These are phyloP conservation scores for Pelusios castaneus DNA, from an alignment of 2,113 vertebrate genomes.

Conservation along the genomic window DNA sequence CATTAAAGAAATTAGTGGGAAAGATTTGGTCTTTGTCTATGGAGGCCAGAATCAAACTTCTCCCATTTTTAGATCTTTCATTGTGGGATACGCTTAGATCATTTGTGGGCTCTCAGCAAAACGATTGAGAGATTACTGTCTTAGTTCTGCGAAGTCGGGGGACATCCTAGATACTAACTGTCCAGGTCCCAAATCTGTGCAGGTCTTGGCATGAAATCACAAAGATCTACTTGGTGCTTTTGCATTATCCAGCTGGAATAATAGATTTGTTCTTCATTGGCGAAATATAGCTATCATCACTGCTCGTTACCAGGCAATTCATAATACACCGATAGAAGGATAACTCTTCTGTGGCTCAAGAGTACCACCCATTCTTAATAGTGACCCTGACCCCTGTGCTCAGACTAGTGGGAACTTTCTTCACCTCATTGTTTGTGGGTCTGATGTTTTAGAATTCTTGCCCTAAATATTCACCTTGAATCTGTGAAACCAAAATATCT, in stretches of 20 bases:
- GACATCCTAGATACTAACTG: background rate
- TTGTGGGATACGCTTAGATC: accelerated
- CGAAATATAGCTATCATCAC: background rate
- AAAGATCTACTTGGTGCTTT: background rate
- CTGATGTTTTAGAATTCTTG: too few species aligned
- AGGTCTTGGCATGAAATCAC: background rate
- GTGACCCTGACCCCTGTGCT: background rate
- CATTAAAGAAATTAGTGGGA: too few species aligned
- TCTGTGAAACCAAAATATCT: too few species aligned
- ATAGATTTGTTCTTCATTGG: accelerated
- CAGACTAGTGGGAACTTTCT: background rate
- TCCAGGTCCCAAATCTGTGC: accelerated
- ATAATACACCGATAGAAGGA: background rate
- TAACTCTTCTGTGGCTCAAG: background rate
- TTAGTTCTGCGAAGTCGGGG: background rate
- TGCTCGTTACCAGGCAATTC: background rate
- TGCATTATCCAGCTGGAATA: background rate
- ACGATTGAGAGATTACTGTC: background rate
- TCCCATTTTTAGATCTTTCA: too few species aligned
- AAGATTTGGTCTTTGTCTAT: too few species aligned
- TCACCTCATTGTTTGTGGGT: background rate
- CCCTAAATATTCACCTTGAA: too few species aligned
- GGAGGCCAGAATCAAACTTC: too few species aligned
- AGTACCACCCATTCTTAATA: background rate
- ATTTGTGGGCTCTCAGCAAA: background rate